Evolutionary conservation across 2,113 vertebrate genomes (phyloP).

Genomic region (Camelus dromedarius): DNA sequence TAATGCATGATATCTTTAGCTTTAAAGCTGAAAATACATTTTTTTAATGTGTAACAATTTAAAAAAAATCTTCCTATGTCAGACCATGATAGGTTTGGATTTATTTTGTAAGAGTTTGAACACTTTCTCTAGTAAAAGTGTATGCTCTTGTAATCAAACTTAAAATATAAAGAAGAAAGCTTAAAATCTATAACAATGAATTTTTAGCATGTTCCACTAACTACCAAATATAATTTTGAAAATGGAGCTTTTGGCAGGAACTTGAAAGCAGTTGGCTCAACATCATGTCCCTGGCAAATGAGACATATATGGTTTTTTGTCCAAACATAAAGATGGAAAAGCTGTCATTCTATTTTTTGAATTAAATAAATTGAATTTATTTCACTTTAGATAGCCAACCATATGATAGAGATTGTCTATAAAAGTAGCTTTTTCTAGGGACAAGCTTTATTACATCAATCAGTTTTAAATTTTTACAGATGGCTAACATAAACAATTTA

Average conservation of each 20-base stretch:
- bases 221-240: constrained; percentile 52
- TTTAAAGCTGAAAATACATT: neutral
- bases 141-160: constrained; percentile 1
- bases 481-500: neutral
- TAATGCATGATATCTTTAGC: neutral
- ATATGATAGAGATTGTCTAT: neutral
- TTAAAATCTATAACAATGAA: neutral
- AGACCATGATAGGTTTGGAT: neutral
- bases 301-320: neutral
- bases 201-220: constrained; percentile 39
- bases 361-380: neutral
- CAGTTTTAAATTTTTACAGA: neutral
- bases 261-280: neutral
- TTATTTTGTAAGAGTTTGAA: neutral
- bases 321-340: constrained; percentile 4
- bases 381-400: neutral
- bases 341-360: constrained; percentile 7
- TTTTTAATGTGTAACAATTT: neutral
- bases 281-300: neutral
- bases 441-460: neutral
- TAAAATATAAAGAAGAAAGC: constrained; percentile 16
- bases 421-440: neutral
- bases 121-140: neutral
- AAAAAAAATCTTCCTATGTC: neutral
- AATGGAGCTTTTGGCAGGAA: constrained; percentile 9